phyloP scores from a whole-genome alignment of 2,113 vertebrate species.

The Gallinago undulata region DNA sequence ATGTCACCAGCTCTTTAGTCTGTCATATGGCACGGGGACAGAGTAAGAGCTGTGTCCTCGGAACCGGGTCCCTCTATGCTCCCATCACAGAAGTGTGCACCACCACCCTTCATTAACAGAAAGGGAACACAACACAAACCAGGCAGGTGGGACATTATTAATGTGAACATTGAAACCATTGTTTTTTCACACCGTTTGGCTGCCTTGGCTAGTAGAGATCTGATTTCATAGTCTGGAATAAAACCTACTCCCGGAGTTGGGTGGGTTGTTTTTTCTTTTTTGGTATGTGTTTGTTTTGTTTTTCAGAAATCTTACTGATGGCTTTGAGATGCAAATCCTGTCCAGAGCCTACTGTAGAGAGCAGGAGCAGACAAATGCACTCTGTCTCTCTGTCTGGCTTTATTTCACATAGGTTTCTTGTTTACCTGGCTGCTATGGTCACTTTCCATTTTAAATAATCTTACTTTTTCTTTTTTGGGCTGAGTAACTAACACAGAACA shows the following conservation, averaged over 20 bases:
- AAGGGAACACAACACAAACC: not conserved
- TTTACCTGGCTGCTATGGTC: slow-evolving; percentile 53
- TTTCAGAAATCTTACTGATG: not conserved
- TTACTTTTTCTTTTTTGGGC: not conserved
- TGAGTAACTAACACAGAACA: slow-evolving; percentile 25
- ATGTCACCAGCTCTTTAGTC: not conserved
- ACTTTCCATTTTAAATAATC: slow-evolving; percentile 54
- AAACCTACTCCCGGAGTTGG: not conserved
- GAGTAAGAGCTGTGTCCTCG: not conserved
- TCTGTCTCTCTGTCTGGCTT: not conserved
- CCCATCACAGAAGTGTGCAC: not conserved
- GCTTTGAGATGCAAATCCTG: not conserved
- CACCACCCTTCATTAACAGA: not conserved
- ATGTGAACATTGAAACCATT: not conserved
- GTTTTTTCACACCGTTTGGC: not conserved
- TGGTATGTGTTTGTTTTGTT: not conserved
- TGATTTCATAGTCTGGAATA: not conserved
- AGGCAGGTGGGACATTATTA: not conserved
- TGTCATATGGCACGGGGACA: not conserved
- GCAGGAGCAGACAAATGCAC: not conserved
- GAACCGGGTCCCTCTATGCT: not conserved
- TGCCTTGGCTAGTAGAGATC: not conserved
- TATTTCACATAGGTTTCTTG: slow-evolving; percentile 43
- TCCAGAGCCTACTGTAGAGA: not conserved
- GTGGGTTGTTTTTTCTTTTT: not conserved